Evolutionary conservation across 2,113 vertebrate genomes (phyloP), one percentile per base, ranked within the genome.

Genomic region (human): DNA sequence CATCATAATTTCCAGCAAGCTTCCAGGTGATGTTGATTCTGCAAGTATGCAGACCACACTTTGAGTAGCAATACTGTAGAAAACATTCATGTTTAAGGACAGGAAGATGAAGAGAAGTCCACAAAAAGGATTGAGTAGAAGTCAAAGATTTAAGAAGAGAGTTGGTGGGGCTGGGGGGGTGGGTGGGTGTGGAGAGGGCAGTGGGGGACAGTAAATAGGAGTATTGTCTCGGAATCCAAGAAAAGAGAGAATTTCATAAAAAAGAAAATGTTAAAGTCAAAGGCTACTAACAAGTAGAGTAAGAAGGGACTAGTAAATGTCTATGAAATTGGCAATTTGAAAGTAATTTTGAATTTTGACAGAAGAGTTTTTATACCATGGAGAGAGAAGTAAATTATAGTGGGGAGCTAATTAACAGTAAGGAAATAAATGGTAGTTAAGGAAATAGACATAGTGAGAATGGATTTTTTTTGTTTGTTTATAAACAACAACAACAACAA

Each of bases 321-420:
- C 83, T 48, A 57, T 20, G 16, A 97, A 55, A 90, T 38, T 32
- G 78, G 38, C 78, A 90, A 64, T 76, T 85, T 88, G 43, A 93
- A 96, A 43, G 50, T 72, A 85, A 90, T 91, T 95, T 90, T 96
- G 45, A 93, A 93, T 52, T 95, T 91, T 55, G 43, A 76, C 50
- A 84, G 57, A 66, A 43, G 4, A 52, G 20, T 73, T 64, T 96
- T 93, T 85, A 6, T 89, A 73, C 76, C 43, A 68, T 43, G 40
- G 59, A 92, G 40, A 40, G 66, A 94, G 50, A 93, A 84, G 25
- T 16, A 83, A 82, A 52, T 40, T 82, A 8, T 61, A 78, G 23
- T 35, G n/a, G 66, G 45, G 35, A 81, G 50, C 43, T 90, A 85
- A 85, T 82, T 64, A 72, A 64, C 27, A 64, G 11, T 64, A 30